A percentile compares a stretch with the other conserved stretches of the same genome.
Evolutionary conservation across 2,113 vertebrate genomes (phyloP).

Genomic region (Aythya baeri): DNA sequence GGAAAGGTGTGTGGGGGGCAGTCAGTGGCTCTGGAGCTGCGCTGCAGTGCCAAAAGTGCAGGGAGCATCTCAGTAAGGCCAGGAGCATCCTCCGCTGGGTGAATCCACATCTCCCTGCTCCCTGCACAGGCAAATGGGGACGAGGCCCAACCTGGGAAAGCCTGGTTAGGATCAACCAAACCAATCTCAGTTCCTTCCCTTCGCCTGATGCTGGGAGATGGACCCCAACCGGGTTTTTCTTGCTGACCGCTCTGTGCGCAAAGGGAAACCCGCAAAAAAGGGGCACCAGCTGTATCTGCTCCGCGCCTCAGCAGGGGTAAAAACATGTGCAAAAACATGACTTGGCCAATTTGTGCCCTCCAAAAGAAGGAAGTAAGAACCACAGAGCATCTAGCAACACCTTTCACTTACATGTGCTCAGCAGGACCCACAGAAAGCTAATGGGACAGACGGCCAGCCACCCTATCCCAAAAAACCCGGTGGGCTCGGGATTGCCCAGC

Average conservation of each 20-base stretch:
- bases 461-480: background rate
- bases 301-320: background rate
- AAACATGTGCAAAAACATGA: background rate
- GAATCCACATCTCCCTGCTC: too few species aligned
- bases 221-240: background rate
- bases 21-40: too few species aligned
- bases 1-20: too few species aligned
- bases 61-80: too few species aligned
- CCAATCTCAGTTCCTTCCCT: background rate
- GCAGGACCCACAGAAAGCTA: background rate
- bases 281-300: background rate
- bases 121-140: too few species aligned
- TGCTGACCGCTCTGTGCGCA: fast-evolving
- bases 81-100: too few species aligned
- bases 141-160: too few species aligned
- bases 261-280: background rate
- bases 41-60: too few species aligned
- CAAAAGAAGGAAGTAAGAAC: background rate
- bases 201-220: background rate
- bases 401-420: background rate
- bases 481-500: background rate
- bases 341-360: background rate
- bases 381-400: background rate
- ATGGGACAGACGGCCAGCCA: background rate
- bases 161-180: background rate